phyloP scores from a whole-genome alignment of 2,888 invertebrate species.

The Scelioninae gen. 1 region DNA sequence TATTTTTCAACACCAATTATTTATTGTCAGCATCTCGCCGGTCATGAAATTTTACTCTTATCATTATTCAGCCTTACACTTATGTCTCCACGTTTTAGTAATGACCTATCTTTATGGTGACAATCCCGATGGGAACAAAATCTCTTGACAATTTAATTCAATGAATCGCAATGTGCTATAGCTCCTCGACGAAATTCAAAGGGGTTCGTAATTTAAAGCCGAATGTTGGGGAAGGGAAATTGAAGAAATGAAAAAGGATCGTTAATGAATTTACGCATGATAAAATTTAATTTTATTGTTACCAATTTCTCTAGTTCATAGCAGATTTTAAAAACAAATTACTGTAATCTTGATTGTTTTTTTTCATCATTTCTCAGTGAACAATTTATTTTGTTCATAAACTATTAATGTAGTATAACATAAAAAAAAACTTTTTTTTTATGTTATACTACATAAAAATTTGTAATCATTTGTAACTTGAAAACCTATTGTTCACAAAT shows the following conservation, averaged over 20 bases:
- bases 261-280: slow-evolving; percentile 22
- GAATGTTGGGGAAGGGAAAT: slow-evolving; percentile 1
- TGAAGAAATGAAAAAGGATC: slow-evolving; percentile 13
- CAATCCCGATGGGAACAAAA: slow-evolving; percentile 9
- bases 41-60: neutral
- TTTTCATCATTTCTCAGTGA: too few species aligned
- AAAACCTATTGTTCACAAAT: slow-evolving; percentile 54
- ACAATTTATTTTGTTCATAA: too few species aligned
- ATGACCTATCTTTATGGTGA: slow-evolving; percentile 4
- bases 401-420: too few species aligned
- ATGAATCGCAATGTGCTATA: neutral
- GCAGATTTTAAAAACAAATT: neutral
- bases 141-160: slow-evolving; percentile 19
- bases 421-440: too few species aligned
- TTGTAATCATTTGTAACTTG: slow-evolving; percentile 18
- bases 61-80: too few species aligned
- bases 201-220: slow-evolving; percentile 10
- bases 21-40: neutral
- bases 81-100: neutral
- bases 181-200: neutral
- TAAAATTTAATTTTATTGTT: slow-evolving; percentile 1
- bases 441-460: too few species aligned
- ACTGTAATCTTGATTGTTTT: neutral
- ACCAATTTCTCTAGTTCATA: slow-evolving; percentile 2
- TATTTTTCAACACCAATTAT: too few species aligned